These are phyloP conservation scores for Daubentonia madagascariensis DNA, from an alignment of 2,113 vertebrate genomes.

Conservation along the genomic window DNA sequence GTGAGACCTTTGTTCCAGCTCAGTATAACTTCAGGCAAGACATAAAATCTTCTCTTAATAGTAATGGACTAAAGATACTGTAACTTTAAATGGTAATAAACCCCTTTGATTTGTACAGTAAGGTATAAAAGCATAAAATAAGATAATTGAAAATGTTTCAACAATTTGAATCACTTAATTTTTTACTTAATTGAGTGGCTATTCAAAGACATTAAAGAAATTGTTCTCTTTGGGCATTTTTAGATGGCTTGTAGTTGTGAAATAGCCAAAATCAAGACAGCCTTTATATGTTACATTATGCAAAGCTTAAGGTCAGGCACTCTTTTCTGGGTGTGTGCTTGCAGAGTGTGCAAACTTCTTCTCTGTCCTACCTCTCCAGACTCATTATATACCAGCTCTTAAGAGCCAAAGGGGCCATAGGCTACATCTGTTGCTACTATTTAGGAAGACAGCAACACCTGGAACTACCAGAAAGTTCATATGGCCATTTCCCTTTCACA, in stretches of 20 bases:
- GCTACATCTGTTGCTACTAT: conserved; percentile 23
- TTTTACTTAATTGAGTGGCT: neutral
- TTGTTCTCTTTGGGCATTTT: neutral
- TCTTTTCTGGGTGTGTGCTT: neutral
- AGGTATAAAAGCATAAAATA: neutral
- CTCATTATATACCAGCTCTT: neutral
- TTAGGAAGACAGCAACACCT: conserved; percentile 44
- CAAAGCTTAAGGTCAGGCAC: neutral
- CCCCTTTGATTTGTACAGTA: neutral
- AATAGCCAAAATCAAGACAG: neutral
- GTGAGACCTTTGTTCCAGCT: neutral
- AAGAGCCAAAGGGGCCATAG: neutral
- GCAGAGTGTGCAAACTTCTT: neutral
- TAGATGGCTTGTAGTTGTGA: neutral
- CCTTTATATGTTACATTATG: neutral
- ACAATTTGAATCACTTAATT: neutral
- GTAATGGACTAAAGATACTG: neutral
- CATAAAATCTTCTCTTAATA: neutral
- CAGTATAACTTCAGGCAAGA: neutral
- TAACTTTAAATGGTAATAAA: neutral
- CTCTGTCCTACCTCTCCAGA: neutral
- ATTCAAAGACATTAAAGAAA: neutral
- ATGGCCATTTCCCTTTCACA: conserved; percentile 29
- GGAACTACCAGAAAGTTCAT: conserved; percentile 16
- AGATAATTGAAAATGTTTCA: conserved; percentile 14